A percentile compares a stretch with the other conserved stretches of the same genome.
Conservation (phyloP, 2,888 invertebrate species). For the Busseola fusca region DNA sequence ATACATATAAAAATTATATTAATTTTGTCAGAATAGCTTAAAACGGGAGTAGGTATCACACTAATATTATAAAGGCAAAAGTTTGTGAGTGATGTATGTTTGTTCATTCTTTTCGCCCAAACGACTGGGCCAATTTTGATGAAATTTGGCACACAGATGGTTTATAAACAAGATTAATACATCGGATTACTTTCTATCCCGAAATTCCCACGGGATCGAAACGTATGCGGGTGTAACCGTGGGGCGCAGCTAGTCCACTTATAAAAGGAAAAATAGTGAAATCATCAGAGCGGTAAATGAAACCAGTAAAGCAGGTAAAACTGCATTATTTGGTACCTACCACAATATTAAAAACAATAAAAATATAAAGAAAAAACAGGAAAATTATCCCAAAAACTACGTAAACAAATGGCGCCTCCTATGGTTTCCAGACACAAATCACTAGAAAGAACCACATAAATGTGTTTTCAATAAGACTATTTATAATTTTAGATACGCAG, state of each 20-base stretch:
- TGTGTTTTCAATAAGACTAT: slow-evolving; percentile 72
- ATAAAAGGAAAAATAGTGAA: background rate
- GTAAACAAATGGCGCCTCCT: slow-evolving; percentile 45
- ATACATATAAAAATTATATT: background rate
- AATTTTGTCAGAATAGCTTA: background rate
- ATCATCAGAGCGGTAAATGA: background rate
- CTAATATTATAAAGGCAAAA: too few species aligned
- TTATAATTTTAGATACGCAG: slow-evolving; percentile 72
- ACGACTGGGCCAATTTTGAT: too few species aligned
- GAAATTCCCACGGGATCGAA: too few species aligned
- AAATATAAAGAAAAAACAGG: slow-evolving; percentile 50
- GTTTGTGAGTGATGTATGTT: too few species aligned
- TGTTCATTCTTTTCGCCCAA: too few species aligned
- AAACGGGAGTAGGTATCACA: background rate
- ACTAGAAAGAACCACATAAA: slow-evolving; percentile 54
- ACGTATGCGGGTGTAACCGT: too few species aligned
- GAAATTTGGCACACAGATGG: too few species aligned
- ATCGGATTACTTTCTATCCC: too few species aligned
- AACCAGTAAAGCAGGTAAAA: background rate
- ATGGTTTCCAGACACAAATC: slow-evolving; percentile 49
- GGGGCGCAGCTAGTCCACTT: too few species aligned
- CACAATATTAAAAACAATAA: slow-evolving; percentile 22
- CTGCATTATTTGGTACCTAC: slow-evolving; percentile 14
- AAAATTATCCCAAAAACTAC: slow-evolving; percentile 45
- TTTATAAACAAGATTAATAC: too few species aligned